Evolutionary conservation across 2,797 vertebrate genomes (phyloP), one percentile per base, ranked within the genome.

Genomic region (Hylomyscus alleni): DNA sequence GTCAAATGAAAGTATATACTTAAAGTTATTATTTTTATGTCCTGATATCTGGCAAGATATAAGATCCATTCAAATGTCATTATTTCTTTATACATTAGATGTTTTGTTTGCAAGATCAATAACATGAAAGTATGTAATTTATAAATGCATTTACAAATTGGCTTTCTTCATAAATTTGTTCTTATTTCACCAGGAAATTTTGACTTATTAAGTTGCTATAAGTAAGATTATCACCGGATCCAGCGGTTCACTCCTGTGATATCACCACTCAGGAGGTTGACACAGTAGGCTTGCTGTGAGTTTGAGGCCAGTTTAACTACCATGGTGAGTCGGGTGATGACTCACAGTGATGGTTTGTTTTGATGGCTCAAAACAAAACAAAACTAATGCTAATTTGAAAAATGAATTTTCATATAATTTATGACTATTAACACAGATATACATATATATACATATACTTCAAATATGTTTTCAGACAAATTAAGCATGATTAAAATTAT

Each of bases 141-240:
- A 58, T 84, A 82, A 95, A 19, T 14, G 1, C n/a, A 72, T 54
- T 94, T 89, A 73, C 40, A 89, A 94, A 75, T 86, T 73, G 34
- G 58, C 26, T 90, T 62, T 72, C 20, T 75, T 13, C 13, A 86
- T 24, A 52, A 37, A 60, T 88, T 75, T 90, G 83, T 78, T 89
- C 72, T 95, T 65, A 69, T 77, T 91, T 95, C 44, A 67, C 40
- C 34, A 89, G 72, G 84, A 94, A 94, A 92, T 88, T n/a, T 56
- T 89, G 10, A 89, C 5, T 52, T 58, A 86, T 10, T 65, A 54
- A 22, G 29, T 72, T 95, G 12, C 3, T 65, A 2, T 75, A 93
- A 73, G 91, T 94, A 85, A 94, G 34, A 93, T 58, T 93, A 94
- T 92, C 24, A 29, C 34, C 3, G 22, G 34, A 5, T 40, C 17